Conservation (phyloP, 2,888 invertebrate genomes). For the Flabesymbios commensalis region DNA sequence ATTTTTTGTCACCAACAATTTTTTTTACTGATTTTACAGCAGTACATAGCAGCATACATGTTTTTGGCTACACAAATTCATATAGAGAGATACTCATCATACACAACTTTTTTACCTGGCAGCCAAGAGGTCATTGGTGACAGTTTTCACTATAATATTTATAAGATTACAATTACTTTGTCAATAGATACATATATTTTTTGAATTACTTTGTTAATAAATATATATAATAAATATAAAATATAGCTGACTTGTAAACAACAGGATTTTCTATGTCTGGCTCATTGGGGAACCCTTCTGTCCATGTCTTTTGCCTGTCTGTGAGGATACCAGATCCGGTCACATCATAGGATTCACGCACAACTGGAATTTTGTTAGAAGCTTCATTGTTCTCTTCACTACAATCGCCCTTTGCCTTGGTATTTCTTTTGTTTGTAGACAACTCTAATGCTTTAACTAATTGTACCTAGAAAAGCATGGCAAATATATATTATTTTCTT, state of each 20-base stretch:
- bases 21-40: no score
- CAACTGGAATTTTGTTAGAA: background rate
- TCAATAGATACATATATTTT: no score
- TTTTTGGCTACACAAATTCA: no score
- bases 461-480: conserved; percentile 43
- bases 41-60: no score
- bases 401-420: background rate
- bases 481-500: background rate
- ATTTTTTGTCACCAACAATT: no score
- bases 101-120: no score
- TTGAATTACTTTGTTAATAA: background rate
- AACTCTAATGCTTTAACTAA: conserved; percentile 38
- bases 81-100: no score
- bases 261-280: conserved; percentile 57
- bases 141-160: background rate
- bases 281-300: conserved; percentile 57
- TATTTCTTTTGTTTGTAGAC: background rate
- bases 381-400: background rate
- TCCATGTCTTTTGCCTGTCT: conserved; percentile 54
- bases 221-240: background rate
- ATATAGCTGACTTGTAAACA: conserved; percentile 46
- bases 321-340: conserved; percentile 47
- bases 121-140: no score
- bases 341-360: background rate
- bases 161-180: conserved; percentile 1